Percentiles rank a stretch among this genome's conserved stretches.
phyloP scores from a whole-genome alignment of 2,113 vertebrate genomes.

The Sinocyclocheilus rhinocerous region DNA sequence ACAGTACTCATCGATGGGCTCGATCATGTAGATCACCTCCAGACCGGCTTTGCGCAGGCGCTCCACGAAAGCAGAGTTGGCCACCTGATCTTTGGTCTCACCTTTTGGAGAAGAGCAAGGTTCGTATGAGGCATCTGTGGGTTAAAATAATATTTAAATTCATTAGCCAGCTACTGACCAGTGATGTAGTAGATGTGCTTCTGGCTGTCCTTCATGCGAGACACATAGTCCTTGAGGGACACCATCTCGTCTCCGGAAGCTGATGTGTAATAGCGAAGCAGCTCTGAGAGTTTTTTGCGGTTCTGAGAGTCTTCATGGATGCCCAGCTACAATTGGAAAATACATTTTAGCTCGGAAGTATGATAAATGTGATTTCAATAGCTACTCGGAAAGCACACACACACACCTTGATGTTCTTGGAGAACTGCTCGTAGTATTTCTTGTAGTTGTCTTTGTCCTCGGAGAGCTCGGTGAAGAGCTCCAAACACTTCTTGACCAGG shows the following conservation, averaged over 20 bases:
- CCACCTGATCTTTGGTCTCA: constrained; percentile 82
- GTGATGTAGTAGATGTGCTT: constrained; percentile 98
- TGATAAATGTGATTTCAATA: background rate
- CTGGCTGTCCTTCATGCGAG: constrained; percentile 96
- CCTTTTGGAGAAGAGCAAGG: constrained; percentile 61
- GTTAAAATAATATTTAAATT: background rate
- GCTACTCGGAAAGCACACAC: background rate
- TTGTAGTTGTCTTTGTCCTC: constrained; percentile 99
- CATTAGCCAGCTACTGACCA: constrained; percentile 70
- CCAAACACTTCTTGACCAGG: constrained; percentile 95
- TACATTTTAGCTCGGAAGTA: background rate
- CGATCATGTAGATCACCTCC: constrained; percentile 84
- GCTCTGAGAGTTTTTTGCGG: constrained; percentile 91
- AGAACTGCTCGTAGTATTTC: constrained; percentile 96
- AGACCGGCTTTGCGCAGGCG: constrained; percentile 78
- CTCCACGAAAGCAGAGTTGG: constrained; percentile 82
- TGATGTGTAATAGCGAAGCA: constrained; percentile 92
- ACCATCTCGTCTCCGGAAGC: constrained; percentile 95
- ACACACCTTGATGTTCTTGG: constrained; percentile 94
- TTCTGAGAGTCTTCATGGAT: constrained; percentile 98
- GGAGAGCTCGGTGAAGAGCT: constrained; percentile 89
- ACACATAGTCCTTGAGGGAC: constrained; percentile 94
- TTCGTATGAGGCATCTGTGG: background rate
- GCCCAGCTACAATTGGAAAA: constrained; percentile 79
- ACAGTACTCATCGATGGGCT: constrained; percentile 83